Evolutionary conservation across 2,113 vertebrate species (phyloP), one percentile per base, ranked within the genome.

Genomic region (Bothrops jararaca): DNA sequence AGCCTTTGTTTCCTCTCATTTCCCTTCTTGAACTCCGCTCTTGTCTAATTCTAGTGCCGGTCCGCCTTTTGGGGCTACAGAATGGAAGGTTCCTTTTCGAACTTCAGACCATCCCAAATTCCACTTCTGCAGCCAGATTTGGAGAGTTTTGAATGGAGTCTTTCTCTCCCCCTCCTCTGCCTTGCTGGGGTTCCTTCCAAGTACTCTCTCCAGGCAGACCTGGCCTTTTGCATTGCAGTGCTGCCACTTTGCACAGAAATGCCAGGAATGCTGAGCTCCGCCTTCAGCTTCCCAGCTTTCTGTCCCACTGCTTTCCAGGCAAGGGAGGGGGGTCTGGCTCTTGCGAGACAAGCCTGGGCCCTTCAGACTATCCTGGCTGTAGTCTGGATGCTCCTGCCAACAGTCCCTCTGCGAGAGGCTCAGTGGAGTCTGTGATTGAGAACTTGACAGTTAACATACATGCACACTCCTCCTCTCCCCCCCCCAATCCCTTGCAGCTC

Each of bases 181-280:
- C 85, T 86, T 48, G 26, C 18, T 20, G 24, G 64, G 91, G 88
- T 52, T 50, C 42, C 69, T 85, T 92, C 90, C 50, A 54, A 53
- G 45, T 18, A 5, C 60, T 48, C n/a, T 90, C n/a, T 53, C 95
- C 92, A 58, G 92, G 93, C 95, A 94, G 93, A 93, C 95, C 92
- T 89, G 52, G 95, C 96, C 95, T 93, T 90, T 86, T 88, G 64
- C 95, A 94, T 93, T 86, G 92, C 92, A 86, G 93, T 92, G 95
- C 94, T 95, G 95, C 96, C 95, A 94, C 95, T 96, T 93, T 93
- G 96, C 95, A 90, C 34, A 95, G 93, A 96, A 96, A 97, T 97
- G 96, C 95, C 95, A 97, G 97, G 97, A 97, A 97, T 97, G 97
- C 93, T 94, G 95, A 94, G 96, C 96, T 97, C 91, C 94, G 64